Evolutionary conservation across 2,113 vertebrate species (phyloP).

Genomic region (Glaucidium brasilianum): DNA sequence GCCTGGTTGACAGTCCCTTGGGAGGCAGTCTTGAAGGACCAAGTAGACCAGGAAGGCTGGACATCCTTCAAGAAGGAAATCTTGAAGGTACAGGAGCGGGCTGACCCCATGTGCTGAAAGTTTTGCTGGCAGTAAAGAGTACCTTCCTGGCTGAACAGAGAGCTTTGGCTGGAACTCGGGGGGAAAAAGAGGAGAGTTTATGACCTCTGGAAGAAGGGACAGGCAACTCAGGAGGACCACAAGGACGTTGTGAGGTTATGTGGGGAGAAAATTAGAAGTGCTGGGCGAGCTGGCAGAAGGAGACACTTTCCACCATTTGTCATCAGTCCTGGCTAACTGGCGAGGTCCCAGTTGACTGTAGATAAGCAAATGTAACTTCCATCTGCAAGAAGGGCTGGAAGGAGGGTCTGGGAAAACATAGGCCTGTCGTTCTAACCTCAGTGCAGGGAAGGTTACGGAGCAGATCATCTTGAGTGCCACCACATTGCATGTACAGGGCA

Average conservation of each 20-base stretch:
- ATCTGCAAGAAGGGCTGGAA: background rate
- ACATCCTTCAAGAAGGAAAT: background rate
- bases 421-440: background rate
- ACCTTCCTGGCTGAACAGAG: too few species aligned
- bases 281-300: too few species aligned
- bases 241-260: too few species aligned
- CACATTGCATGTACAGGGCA: background rate
- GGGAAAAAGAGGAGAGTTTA: too few species aligned
- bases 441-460: background rate
- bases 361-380: too few species aligned
- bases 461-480: background rate
- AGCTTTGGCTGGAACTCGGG: too few species aligned
- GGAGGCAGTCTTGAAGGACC: background rate
- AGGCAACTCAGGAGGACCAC: too few species aligned
- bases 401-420: background rate
- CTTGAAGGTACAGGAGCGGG: background rate
- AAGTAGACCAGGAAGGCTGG: background rate
- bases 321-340: too few species aligned
- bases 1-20: background rate
- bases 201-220: too few species aligned
- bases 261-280: too few species aligned
- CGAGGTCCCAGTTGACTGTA: background rate
- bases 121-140: background rate
- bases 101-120: background rate
- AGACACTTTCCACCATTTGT: too few species aligned